Percentiles rank a stretch among this genome's conserved stretches.
These are phyloP conservation scores for Apteryx owenii DNA, from an alignment of 2,113 vertebrate species.

Conservation along the genomic window DNA sequence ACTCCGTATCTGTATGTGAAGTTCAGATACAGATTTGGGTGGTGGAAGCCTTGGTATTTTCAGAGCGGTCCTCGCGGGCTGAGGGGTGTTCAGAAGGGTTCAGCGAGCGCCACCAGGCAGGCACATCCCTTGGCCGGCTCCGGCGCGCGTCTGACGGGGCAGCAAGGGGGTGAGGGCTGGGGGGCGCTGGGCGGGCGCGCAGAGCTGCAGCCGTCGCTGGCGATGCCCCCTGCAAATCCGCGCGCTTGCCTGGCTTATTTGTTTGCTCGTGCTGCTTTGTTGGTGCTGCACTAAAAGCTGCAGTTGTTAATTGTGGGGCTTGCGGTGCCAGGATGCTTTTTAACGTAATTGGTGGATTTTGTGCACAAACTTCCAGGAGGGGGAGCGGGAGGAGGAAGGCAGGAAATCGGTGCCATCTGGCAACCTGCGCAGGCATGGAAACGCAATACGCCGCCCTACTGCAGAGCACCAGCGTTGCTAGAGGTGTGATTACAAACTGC, in stretches of 20 bases:
- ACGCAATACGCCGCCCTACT: background rate
- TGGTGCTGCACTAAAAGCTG: slow-evolving; percentile 66
- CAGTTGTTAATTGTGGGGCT: slow-evolving; percentile 57
- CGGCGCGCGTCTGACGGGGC: background rate
- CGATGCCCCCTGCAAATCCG: slow-evolving; percentile 53
- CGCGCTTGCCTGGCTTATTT: slow-evolving; percentile 53
- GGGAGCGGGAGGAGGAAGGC: slow-evolving; percentile 40
- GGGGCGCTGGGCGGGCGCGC: background rate
- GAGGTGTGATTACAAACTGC: slow-evolving; percentile 1
- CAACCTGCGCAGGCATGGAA: slow-evolving; percentile 8
- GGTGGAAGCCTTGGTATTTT: background rate
- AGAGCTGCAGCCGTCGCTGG: slow-evolving; percentile 16
- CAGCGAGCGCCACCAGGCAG: background rate
- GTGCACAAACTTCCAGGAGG: slow-evolving; percentile 51
- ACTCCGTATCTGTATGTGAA: background rate
- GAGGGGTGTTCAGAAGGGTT: background rate
- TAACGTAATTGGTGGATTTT: slow-evolving; percentile 68
- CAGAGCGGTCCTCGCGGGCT: background rate
- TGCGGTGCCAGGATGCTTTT: slow-evolving; percentile 57
- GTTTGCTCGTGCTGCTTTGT: slow-evolving; percentile 53
- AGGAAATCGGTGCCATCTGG: slow-evolving; percentile 55
- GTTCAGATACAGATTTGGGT: background rate
- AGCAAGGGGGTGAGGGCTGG: slow-evolving; percentile 36
- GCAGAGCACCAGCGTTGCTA: background rate
- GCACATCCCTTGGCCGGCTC: background rate